These are phyloP conservation scores for Mycteria americana DNA, from an alignment of 2,797 vertebrate genomes.

Conservation along the genomic window DNA sequence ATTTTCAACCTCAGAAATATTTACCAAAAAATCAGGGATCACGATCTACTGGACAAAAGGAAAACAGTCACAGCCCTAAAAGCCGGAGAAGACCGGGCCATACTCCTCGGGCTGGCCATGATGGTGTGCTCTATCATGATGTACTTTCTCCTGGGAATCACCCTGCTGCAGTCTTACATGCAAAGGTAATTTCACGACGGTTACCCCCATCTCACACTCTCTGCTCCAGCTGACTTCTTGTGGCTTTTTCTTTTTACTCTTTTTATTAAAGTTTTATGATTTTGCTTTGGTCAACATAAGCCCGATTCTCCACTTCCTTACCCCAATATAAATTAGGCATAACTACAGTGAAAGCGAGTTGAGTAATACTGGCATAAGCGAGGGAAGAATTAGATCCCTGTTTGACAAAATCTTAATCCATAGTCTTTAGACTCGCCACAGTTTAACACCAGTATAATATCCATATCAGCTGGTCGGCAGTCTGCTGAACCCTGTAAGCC, in stretches of 20 bases:
- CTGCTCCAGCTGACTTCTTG: background rate
- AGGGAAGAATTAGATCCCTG: background rate
- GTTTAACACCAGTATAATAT: slow-evolving; percentile 6
- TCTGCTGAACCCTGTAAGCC: background rate
- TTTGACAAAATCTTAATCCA: background rate
- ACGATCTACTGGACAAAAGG: slow-evolving; percentile 91
- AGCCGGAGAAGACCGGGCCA: slow-evolving; percentile 93
- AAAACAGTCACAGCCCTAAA: slow-evolving; percentile 93
- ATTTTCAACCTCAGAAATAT: slow-evolving; percentile 86
- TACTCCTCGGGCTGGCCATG: slow-evolving; percentile 91
- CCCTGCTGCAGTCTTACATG: slow-evolving; percentile 88
- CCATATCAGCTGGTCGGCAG: background rate
- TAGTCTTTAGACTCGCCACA: slow-evolving; percentile 4
- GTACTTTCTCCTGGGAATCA: slow-evolving; percentile 94
- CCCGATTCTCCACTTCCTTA: background rate
- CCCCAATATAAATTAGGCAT: background rate
- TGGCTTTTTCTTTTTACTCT: background rate
- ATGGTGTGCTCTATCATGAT: slow-evolving; percentile 91
- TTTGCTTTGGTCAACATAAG: background rate
- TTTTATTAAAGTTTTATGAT: background rate
- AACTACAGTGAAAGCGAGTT: background rate
- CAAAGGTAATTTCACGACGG: slow-evolving; percentile 80
- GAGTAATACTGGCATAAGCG: background rate
- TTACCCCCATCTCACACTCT: background rate
- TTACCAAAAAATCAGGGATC: slow-evolving; percentile 92